phyloP scores from a whole-genome alignment of 2,113 vertebrate species.

The Anoura caudifer region DNA sequence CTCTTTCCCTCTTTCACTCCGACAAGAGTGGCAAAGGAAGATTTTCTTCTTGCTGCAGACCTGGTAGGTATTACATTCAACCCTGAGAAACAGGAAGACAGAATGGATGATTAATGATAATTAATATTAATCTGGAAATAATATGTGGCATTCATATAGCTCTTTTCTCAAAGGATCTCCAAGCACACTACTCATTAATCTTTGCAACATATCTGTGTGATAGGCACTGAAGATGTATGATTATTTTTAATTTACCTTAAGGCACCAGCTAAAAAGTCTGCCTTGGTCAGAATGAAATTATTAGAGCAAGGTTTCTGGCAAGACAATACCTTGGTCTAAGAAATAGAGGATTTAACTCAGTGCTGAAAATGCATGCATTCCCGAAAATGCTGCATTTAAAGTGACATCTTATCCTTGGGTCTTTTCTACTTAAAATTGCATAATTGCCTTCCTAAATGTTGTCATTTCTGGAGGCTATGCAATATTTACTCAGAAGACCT shows the following conservation, averaged over 20 bases:
- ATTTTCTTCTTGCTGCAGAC: not conserved
- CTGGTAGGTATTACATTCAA: not conserved
- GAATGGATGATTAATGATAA: not conserved
- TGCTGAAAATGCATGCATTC: not conserved
- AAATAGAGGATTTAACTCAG: not conserved
- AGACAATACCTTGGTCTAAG: not conserved
- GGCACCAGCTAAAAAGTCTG: not conserved
- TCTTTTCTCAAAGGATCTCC: constrained; percentile 5
- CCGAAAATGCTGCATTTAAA: constrained; percentile 15
- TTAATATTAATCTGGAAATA: constrained; percentile 21
- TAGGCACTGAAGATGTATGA: not conserved
- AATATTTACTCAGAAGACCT: not conserved
- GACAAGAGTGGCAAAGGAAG: not conserved
- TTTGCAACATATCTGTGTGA: not conserved
- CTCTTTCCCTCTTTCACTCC: not conserved
- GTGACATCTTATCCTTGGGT: not conserved
- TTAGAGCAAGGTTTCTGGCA: not conserved
- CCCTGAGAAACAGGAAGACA: constrained; percentile 28
- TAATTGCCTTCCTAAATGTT: constrained; percentile 29
- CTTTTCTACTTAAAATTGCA: constrained; percentile 37
- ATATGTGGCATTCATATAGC: not conserved
- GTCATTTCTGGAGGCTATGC: not conserved
- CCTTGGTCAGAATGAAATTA: not conserved
- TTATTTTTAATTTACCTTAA: constrained; percentile 8
- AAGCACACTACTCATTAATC: constrained; percentile 6